Percentiles rank a stretch among this genome's conserved stretches.
phyloP scores from a whole-genome alignment of 2,797 vertebrate species.

The Pangasius mekongensis region DNA sequence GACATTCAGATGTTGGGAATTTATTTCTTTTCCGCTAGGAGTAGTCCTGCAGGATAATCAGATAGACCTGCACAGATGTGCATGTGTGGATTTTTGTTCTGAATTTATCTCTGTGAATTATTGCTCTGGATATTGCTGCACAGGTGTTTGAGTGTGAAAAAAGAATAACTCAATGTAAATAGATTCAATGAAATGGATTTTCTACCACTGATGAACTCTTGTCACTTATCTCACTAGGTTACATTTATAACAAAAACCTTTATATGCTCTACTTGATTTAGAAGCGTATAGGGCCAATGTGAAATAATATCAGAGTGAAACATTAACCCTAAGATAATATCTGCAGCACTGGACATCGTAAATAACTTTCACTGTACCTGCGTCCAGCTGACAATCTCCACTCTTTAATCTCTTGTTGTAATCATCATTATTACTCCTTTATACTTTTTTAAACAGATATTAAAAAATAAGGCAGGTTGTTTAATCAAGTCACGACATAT shows the following conservation, averaged over 20 bases:
- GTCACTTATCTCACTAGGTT: neutral
- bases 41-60: neutral
- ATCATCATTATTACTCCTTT: slow-evolving; percentile 12
- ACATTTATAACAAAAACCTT: neutral
- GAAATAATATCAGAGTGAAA: slow-evolving; percentile 6
- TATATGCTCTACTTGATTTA: neutral
- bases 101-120: slow-evolving; percentile 1
- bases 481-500: slow-evolving; percentile 17
- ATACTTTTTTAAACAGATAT: slow-evolving; percentile 14
- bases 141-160: neutral
- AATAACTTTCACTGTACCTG: slow-evolving; percentile 35
- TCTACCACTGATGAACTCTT: neutral
- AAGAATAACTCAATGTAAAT: neutral
- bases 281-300: neutral
- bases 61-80: slow-evolving; percentile 8
- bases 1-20: neutral
- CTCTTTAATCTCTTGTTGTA: slow-evolving; percentile 18
- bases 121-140: neutral
- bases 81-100: slow-evolving; percentile 14
- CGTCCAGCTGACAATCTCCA: slow-evolving; percentile 2
- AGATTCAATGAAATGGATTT: neutral
- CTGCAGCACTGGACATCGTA: slow-evolving; percentile 14
- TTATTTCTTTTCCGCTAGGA: neutral
- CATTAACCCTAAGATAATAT: slow-evolving; percentile 32
- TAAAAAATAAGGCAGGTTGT: neutral